Evolutionary conservation across 2,113 vertebrate genomes (phyloP).

Genomic region (Chaenocephalus aceratus): DNA sequence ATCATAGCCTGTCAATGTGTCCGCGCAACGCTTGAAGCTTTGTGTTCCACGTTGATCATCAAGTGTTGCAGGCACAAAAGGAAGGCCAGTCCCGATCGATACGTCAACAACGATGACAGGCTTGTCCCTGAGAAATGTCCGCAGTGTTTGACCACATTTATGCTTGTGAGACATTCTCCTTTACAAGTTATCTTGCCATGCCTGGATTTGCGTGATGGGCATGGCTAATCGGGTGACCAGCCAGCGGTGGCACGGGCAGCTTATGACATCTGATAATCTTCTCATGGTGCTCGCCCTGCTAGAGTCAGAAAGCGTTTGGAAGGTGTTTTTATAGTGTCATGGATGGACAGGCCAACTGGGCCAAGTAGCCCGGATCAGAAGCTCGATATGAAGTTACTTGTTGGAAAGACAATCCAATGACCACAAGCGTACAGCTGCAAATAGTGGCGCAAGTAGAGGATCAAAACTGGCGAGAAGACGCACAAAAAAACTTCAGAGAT

Average conservation of each 20-base stretch:
- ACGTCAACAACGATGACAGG: slow-evolving; percentile 67
- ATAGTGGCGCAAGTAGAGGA: no score
- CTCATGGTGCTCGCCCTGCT: no score
- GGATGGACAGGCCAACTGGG: not conserved
- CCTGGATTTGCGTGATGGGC: not conserved
- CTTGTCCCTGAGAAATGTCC: slow-evolving; percentile 54
- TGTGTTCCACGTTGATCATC: slow-evolving; percentile 59
- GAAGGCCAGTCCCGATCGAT: slow-evolving; percentile 67
- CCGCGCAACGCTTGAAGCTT: slow-evolving; percentile 53
- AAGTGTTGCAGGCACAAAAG: slow-evolving; percentile 58
- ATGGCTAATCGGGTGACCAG: no score
- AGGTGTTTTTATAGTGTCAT: not conserved
- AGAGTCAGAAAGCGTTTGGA: no score
- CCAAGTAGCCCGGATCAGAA: not conserved
- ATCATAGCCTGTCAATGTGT: slow-evolving; percentile 70
- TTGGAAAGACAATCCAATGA: not conserved
- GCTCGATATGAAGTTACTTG: not conserved
- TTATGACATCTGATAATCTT: not conserved
- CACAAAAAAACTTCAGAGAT: no score
- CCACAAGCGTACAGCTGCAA: no score
- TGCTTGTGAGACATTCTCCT: not conserved
- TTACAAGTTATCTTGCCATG: not conserved
- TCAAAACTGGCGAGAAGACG: no score
- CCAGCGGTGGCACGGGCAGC: no score
- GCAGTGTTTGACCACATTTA: slow-evolving; percentile 9